Conservation (phyloP, 1,140 invertebrate genomes). For the Centruroides sculpturatus region DNA sequence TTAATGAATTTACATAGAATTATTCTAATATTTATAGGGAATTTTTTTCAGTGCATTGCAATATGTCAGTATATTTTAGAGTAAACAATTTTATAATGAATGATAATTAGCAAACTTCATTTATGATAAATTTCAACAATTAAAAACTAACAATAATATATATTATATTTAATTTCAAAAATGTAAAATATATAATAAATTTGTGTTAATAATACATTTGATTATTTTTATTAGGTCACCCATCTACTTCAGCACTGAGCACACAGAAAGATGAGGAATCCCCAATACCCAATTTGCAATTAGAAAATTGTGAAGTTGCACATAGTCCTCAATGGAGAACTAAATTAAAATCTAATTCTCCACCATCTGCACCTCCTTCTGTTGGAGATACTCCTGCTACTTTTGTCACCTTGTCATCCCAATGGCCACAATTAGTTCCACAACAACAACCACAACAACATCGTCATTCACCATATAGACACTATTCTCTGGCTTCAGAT, state of each 20-base stretch:
- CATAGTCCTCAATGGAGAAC: not conserved
- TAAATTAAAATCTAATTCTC: not conserved
- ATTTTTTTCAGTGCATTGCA: no score
- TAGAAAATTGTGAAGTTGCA: no score
- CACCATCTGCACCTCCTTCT: not conserved
- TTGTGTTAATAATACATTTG: no score
- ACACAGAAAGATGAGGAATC: not conserved
- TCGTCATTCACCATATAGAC: not conserved
- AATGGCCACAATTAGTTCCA: not conserved
- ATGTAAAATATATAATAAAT: no score
- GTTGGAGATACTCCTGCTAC: not conserved
- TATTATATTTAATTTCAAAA: no score
- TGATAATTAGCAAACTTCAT: no score
- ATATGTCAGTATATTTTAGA: no score
- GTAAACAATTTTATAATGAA: no score
- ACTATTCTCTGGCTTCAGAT: not conserved
- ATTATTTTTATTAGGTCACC: not conserved
- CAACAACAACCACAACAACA: not conserved
- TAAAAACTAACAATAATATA: no score
- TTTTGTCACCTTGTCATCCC: not conserved
- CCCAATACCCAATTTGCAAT: not conserved
- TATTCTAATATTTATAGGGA: no score
- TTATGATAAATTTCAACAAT: no score
- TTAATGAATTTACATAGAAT: no score
- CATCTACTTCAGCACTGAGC: not conserved